Evolutionary conservation across 2,888 invertebrate species (phyloP).

Genomic region (Nemurella pictetii): DNA sequence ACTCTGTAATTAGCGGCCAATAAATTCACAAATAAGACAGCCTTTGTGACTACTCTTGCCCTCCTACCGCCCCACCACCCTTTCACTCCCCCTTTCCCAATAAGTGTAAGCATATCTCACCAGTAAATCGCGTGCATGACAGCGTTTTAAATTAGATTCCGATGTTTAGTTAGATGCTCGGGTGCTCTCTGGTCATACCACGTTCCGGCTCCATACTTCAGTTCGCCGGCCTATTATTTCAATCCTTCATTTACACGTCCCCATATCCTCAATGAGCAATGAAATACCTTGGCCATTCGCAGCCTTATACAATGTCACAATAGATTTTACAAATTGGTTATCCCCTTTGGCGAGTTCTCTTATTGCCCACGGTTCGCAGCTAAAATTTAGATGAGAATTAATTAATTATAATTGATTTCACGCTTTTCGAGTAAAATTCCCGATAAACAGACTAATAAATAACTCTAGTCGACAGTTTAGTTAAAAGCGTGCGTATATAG

Average conservation of each 20-base stretch:
- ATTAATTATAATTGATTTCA: constrained; percentile 14
- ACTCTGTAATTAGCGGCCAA: constrained; percentile 40
- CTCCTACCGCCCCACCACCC: constrained; percentile 19
- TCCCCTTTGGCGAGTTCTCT: neutral
- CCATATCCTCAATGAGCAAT: neutral
- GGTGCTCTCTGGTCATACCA: neutral
- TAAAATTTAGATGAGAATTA: neutral
- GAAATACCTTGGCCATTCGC: neutral
- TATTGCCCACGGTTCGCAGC: neutral
- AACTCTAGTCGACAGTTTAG: neutral
- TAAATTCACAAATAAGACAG: constrained; percentile 36
- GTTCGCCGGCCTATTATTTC: neutral
- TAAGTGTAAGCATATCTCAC: constrained; percentile 32
- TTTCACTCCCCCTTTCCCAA: constrained; percentile 24
- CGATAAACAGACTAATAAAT: constrained; percentile 7
- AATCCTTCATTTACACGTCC: neutral
- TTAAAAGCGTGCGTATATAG: neutral
- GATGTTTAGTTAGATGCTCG: constrained; percentile 22
- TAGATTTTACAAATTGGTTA: constrained; percentile 8
- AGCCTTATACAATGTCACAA: constrained; percentile 4
- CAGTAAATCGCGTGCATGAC: constrained; percentile 22
- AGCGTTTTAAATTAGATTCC: constrained; percentile 41
- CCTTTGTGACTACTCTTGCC: constrained; percentile 20
- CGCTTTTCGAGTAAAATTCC: neutral
- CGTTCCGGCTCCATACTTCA: neutral